Evolutionary conservation across 2,113 vertebrate species (phyloP).

Genomic region (Furnarius figulus): DNA sequence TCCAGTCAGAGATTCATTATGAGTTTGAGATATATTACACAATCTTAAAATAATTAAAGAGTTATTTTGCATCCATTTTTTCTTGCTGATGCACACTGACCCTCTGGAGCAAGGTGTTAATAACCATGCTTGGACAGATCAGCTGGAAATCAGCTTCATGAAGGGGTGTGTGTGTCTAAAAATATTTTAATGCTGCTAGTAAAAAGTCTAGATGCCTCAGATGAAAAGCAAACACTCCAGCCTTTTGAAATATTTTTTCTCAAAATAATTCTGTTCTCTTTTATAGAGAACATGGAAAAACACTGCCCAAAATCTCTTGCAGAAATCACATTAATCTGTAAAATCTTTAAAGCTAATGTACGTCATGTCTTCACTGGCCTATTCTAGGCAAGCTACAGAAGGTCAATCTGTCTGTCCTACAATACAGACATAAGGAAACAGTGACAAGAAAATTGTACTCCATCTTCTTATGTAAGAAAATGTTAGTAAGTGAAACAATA

Average conservation of each 20-base stretch:
- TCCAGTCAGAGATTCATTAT: not conserved
- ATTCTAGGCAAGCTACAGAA: not conserved
- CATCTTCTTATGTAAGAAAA: not conserved
- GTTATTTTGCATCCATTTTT: not conserved
- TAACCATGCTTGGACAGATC: not conserved
- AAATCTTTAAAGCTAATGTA: not conserved
- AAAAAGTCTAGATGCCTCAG: not conserved
- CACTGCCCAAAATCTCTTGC: not conserved
- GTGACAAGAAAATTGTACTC: not conserved
- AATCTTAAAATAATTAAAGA: not conserved
- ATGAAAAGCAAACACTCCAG: not conserved
- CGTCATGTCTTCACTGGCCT: not conserved
- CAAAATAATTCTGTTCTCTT: not conserved
- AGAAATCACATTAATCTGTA: not conserved
- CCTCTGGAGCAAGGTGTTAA: not conserved
- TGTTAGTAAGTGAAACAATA: not conserved
- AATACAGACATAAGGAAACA: not conserved
- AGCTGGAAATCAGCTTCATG: not conserved
- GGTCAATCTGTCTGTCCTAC: not conserved
- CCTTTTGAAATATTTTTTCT: not conserved
- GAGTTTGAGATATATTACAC: not conserved
- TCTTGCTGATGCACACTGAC: not conserved
- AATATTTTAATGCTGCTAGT: constrained; percentile 9
- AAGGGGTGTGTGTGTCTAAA: not conserved
- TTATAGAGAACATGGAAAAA: not conserved